Conservation (phyloP, 1,140 invertebrate genomes). For the Drosophila asahinai region DNA sequence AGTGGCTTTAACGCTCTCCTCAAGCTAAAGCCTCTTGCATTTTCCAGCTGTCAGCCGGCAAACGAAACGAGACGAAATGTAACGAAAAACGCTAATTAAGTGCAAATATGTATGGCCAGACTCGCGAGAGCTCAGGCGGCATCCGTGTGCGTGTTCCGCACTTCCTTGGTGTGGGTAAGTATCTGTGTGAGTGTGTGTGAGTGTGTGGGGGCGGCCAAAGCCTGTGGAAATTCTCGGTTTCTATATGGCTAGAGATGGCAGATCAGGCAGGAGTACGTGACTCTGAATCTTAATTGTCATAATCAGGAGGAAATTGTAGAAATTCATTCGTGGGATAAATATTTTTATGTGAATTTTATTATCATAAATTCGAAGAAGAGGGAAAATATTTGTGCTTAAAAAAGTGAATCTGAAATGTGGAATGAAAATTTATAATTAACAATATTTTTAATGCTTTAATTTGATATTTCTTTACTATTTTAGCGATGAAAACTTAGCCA, state of each 20-base stretch:
- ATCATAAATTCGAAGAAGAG: not conserved
- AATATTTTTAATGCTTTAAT: no score
- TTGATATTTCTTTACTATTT: no score
- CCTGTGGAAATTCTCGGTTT: constrained; percentile 9
- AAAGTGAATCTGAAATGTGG: constrained; percentile 8
- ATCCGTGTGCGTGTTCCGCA: constrained; percentile 50
- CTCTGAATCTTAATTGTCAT: constrained; percentile 29
- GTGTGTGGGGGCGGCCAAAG: constrained; percentile 59
- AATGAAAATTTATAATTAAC: not conserved
- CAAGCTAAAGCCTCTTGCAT: constrained; percentile 14
- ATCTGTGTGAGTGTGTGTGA: constrained; percentile 36
- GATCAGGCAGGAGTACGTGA: constrained; percentile 14
- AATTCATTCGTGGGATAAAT: not conserved
- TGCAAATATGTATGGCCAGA: constrained; percentile 78
- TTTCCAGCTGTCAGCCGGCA: constrained; percentile 35
- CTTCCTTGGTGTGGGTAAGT: constrained; percentile 34
- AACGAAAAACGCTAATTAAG: constrained; percentile 73
- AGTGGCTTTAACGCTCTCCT: constrained; percentile 40
- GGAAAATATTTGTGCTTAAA: not conserved
- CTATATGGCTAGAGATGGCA: constrained; percentile 57
- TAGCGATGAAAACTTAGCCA: no score
- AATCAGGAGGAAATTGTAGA: not conserved
- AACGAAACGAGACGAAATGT: constrained; percentile 47
- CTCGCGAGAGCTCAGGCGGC: constrained; percentile 3
- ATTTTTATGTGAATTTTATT: constrained; percentile 3